Percentiles rank a stretch among this genome's conserved stretches.
Conservation (phyloP, 2,113 vertebrate genomes). For the Myrmecophaga tridactyla region DNA sequence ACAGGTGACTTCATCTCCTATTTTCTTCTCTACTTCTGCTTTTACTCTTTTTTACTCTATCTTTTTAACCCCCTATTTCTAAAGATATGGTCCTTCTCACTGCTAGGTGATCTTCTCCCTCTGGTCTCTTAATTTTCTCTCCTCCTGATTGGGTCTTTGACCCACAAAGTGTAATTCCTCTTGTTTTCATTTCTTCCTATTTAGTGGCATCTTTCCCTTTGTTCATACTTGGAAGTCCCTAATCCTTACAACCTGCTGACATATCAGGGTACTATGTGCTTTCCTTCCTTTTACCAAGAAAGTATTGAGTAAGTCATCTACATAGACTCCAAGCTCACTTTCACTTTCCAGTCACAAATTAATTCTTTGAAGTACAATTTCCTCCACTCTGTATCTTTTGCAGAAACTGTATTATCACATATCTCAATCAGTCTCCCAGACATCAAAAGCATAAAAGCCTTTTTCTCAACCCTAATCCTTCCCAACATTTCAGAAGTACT, state of each 20-base stretch:
- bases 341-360: background rate
- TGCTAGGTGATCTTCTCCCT: background rate
- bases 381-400: background rate
- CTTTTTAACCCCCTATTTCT: background rate
- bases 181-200: background rate
- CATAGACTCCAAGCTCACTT: background rate
- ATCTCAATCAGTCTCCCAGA: background rate
- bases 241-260: background rate
- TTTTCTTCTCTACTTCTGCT: background rate
- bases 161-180: background rate
- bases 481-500: background rate
- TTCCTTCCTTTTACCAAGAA: background rate
- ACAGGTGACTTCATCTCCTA: background rate
- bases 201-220: background rate
- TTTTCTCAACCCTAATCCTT: background rate
- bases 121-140: background rate
- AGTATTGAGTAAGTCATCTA: background rate
- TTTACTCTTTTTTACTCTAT: background rate
- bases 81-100: too few relatives aligned
- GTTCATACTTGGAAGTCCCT: background rate
- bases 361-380: background rate
- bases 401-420: background rate
- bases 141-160: background rate
- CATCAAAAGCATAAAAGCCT: background rate
- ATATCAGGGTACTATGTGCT: background rate